phyloP scores from a whole-genome alignment of 2,113 vertebrate genomes.

The Aix galericulata region DNA sequence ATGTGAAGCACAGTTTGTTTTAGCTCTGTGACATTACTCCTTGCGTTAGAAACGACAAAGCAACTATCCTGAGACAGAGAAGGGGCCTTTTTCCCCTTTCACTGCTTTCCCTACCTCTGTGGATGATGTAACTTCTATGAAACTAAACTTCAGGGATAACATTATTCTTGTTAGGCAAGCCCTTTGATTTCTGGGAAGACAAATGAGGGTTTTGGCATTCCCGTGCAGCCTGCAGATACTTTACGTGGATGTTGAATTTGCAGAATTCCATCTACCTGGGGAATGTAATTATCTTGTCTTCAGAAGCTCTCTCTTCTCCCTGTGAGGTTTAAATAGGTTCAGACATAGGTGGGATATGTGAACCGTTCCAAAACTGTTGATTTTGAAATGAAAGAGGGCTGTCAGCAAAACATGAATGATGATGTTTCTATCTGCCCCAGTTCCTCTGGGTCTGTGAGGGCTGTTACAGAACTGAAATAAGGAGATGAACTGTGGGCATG shows the following conservation, averaged over 20 bases:
- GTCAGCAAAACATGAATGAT: not conserved
- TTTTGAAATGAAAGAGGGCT: not conserved
- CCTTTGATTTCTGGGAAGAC: conserved; percentile 30
- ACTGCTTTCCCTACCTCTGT: not conserved
- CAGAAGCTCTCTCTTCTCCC: not conserved
- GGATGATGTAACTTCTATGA: not conserved
- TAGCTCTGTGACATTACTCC: not conserved
- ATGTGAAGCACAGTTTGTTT: not conserved
- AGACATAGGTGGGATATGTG: not conserved
- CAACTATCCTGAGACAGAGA: not conserved
- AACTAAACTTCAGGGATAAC: not conserved
- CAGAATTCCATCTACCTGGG: not conserved
- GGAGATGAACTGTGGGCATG: not conserved
- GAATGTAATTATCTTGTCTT: not conserved
- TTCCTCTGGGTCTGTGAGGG: not conserved
- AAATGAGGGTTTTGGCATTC: conserved; percentile 19
- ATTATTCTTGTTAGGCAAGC: not conserved
- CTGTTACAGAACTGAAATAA: not conserved
- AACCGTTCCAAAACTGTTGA: not conserved
- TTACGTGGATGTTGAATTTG: not conserved
- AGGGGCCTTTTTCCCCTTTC: not conserved
- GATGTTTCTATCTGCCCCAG: not conserved
- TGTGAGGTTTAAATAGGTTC: not conserved
- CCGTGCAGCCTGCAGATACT: not conserved
- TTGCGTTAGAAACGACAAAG: not conserved